Evolutionary conservation across 2,888 invertebrate genomes (phyloP).

Genomic region (Cyrtodaria siliqua): DNA sequence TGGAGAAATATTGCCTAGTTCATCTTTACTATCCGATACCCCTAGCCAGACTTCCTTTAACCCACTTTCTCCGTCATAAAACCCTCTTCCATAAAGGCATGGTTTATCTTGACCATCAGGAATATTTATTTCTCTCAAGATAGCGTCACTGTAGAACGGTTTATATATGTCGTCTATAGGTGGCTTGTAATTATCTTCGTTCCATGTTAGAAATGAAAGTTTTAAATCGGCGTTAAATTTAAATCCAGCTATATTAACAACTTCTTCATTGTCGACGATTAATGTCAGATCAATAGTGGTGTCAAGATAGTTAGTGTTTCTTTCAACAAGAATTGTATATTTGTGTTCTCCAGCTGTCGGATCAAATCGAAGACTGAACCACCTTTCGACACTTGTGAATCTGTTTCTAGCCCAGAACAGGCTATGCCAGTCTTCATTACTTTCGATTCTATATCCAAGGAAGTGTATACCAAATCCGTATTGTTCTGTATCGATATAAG

Average conservation of each 20-base stretch:
- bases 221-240: constrained; percentile 29
- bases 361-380: constrained; percentile 47
- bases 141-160: constrained; percentile 61
- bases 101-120: constrained; percentile 49
- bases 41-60: constrained; percentile 69
- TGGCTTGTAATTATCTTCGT: constrained; percentile 62
- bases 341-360: constrained; percentile 17
- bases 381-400: constrained; percentile 28
- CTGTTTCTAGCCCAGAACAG: constrained; percentile 56
- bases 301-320: constrained; percentile 25
- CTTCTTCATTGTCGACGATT: constrained; percentile 39
- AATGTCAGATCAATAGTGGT: constrained; percentile 33
- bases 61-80: constrained; percentile 68
- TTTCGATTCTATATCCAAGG: constrained; percentile 47
- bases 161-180: constrained; percentile 60
- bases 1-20: constrained; percentile 51
- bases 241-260: constrained; percentile 35
- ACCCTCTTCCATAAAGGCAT: constrained; percentile 66
- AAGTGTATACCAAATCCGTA: constrained; percentile 56
- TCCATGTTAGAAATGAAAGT: constrained; percentile 54
- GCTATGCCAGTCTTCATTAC: constrained; percentile 33
- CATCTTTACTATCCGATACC: constrained; percentile 57
- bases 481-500: constrained; percentile 33
- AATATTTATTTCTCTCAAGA: constrained; percentile 43
- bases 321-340: constrained; percentile 34